phyloP scores from a whole-genome alignment of 2,888 invertebrate species.

The Alviniconcha strummeri region DNA sequence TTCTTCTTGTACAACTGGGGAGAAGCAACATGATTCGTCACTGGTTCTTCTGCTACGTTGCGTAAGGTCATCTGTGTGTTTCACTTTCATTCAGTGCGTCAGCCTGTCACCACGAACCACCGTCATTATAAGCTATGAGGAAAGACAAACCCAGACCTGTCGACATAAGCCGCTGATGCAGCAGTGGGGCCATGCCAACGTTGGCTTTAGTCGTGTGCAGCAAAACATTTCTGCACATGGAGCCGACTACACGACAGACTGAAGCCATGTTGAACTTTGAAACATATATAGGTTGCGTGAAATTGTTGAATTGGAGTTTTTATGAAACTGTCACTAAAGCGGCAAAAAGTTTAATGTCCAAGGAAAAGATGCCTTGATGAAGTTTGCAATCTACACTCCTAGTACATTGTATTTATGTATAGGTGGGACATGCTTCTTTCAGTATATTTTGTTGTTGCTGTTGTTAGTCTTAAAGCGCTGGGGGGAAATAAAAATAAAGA shows the following conservation, averaged over 20 bases:
- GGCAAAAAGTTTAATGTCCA: background rate
- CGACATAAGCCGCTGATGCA: slow-evolving; percentile 26
- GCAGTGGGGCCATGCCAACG: slow-evolving; percentile 5
- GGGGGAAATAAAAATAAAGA: background rate
- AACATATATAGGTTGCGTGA: too few species aligned
- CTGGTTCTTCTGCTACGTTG: too few species aligned
- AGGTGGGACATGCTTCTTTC: too few species aligned
- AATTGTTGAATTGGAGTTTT: slow-evolving; percentile 5
- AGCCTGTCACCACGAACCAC: too few species aligned
- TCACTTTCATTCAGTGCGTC: too few species aligned
- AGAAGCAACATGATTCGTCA: too few species aligned
- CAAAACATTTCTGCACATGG: slow-evolving; percentile 27
- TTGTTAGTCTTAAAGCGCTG: too few species aligned
- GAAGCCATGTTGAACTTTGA: slow-evolving; percentile 30
- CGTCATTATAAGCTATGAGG: too few species aligned
- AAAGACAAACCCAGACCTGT: slow-evolving; percentile 7
- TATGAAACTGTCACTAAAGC: background rate
- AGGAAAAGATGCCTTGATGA: background rate
- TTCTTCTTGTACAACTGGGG: too few species aligned
- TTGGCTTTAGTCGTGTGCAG: slow-evolving; percentile 2
- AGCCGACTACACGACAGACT: background rate
- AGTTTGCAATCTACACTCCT: background rate
- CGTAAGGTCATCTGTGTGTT: too few species aligned
- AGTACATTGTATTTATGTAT: background rate
- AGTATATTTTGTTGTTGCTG: too few species aligned